Conservation (phyloP, 2,797 vertebrate species). For the Sarcoramphus papa region DNA sequence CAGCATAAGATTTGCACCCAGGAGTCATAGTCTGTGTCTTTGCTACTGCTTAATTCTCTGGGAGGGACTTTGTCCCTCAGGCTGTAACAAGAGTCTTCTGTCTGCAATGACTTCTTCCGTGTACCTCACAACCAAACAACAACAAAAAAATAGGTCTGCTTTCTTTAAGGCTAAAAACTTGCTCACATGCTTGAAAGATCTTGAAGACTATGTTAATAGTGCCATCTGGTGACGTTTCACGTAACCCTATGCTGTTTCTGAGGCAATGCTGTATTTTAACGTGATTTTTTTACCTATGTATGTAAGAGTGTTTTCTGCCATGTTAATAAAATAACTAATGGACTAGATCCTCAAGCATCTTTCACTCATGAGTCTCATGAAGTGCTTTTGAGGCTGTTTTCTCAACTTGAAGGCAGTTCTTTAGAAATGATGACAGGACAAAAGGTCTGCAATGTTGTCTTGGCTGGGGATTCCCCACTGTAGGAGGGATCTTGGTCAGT, state of each 20-base stretch:
- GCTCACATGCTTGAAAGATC: neutral
- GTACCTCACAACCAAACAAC: neutral
- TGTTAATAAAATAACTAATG: neutral
- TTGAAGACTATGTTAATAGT: slow-evolving; percentile 37
- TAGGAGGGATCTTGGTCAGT: neutral
- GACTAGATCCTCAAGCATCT: neutral
- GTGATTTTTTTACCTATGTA: neutral
- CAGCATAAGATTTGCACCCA: neutral
- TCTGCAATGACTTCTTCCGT: neutral
- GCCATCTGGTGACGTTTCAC: slow-evolving; percentile 46
- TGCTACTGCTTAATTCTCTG: neutral
- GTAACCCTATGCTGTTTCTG: neutral
- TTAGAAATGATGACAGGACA: neutral
- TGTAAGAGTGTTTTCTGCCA: neutral
- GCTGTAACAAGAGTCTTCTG: neutral
- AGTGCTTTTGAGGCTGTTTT: neutral
- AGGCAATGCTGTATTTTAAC: neutral
- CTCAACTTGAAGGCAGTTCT: neutral
- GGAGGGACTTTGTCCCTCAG: neutral
- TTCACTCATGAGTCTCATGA: neutral
- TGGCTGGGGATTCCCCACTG: neutral
- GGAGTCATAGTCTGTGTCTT: neutral
- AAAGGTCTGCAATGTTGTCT: neutral
- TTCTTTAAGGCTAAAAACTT: neutral
- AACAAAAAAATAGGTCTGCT: neutral